Evolutionary conservation across 2,797 vertebrate genomes (phyloP), one percentile per base, ranked within the genome.

Genomic region (Pipistrellus pipistrellus): DNA sequence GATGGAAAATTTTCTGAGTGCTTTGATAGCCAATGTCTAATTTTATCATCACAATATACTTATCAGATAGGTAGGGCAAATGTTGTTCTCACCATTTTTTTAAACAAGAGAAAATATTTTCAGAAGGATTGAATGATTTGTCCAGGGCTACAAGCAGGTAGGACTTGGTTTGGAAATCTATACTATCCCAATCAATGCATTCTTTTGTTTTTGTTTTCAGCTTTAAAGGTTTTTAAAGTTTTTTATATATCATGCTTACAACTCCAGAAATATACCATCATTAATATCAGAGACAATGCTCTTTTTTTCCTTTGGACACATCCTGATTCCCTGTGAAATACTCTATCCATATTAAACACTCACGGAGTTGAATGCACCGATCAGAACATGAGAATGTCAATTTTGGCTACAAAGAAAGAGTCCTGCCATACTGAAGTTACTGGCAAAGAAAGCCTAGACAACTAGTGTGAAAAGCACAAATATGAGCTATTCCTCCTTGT

Each of bases 51-150:
- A 72, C 4, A 59, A 57, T 82, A 38, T 27, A 64, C 32, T 76
- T 77, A 81, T 85, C 10, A 93, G 32, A 46, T 23, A 85, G 9
- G 30, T 20, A 82, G 8, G 59, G 48, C 9, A 93, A 88, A 83
- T 69, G 78, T 5, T 90, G 66, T 71, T 86, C 72, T 38, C 6
- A 35, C 25, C 35, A 32, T 46, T 93, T 93, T 93, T 75, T 75
- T 55, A 93, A 91, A 85, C 21, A 66, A 44, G 23, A 82, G 53
- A 83, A 86, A 78, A 78, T 89, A 51, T 55, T 94, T 93, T 89
- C 72, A 66, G 57, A 84, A 95, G 44, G 62, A 59, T 0, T 88
- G 32, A 93, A 66, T 77, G 12, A 82, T 59, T 66, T 85, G 55
- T 41, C 62, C 27, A 57, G 62, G 46, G 75, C 82, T 90, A 48